Conservation (phyloP, 2,888 invertebrate species). For the Drosophila mimetica region DNA sequence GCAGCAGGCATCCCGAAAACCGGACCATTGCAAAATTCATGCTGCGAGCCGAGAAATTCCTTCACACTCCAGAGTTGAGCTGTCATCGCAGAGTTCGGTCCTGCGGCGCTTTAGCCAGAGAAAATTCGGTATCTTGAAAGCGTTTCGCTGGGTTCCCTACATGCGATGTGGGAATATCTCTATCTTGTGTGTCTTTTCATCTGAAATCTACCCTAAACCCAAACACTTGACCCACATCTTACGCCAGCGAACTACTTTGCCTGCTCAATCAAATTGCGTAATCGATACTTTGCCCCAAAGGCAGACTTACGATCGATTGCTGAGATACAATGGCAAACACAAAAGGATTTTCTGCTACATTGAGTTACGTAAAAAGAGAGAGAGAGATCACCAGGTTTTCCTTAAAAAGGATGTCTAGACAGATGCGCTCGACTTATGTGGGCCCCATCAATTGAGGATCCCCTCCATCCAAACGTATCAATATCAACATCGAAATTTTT, state of each 20-base stretch:
- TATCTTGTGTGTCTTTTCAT: constrained; percentile 12
- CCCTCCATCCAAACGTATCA: constrained; percentile 22
- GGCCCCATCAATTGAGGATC: constrained; percentile 46
- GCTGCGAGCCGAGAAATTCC: constrained; percentile 35
- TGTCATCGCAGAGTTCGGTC: constrained; percentile 47
- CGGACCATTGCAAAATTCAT: constrained; percentile 30
- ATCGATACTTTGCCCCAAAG: constrained; percentile 57
- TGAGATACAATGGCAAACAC: constrained; percentile 10
- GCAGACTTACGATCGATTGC: constrained; percentile 33
- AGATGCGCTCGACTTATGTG: constrained; percentile 52
- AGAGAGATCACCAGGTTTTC: constrained; percentile 27
- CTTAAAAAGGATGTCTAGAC: constrained; percentile 46
- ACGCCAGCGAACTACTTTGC: not conserved
- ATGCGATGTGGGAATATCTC: constrained; percentile 3
- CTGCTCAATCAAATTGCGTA: constrained; percentile 50
- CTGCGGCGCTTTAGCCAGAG: constrained; percentile 47
- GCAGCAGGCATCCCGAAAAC: constrained; percentile 63
- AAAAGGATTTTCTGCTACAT: constrained; percentile 67
- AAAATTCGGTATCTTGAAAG: constrained; percentile 48
- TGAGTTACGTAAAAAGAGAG: constrained; percentile 47
- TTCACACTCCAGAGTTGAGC: constrained; percentile 35
- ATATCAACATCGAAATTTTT: constrained; percentile 25
- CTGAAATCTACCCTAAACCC: constrained; percentile 6
- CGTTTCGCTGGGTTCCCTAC: constrained; percentile 9
- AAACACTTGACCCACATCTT: constrained; percentile 70